phyloP scores from a whole-genome alignment of 2,888 invertebrate species.

The Chirona hameri region DNA sequence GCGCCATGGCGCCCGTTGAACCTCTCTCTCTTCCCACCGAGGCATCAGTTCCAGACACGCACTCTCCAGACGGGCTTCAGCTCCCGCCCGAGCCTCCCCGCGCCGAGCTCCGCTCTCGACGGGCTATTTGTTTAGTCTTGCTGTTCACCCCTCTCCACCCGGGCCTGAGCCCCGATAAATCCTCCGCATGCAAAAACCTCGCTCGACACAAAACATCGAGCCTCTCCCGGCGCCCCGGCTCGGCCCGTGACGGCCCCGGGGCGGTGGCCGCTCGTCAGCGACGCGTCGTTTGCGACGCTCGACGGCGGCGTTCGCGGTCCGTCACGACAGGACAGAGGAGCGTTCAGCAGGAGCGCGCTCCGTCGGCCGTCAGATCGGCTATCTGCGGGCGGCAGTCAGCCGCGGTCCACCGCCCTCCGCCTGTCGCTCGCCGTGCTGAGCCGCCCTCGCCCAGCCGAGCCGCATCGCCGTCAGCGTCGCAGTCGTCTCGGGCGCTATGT shows the following conservation, averaged over 20 bases:
- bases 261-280: background rate
- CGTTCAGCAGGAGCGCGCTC: background rate
- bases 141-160: background rate
- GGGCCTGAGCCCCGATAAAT: background rate
- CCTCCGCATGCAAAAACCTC: constrained; percentile 8
- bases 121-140: constrained; percentile 23
- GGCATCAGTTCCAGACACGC: no score
- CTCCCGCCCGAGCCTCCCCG: background rate
- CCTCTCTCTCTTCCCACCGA: background rate
- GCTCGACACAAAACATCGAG: background rate
- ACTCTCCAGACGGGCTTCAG: background rate
- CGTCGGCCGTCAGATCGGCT: background rate
- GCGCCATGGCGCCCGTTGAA: no score
- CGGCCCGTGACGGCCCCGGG: background rate
- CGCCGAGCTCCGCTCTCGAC: background rate
- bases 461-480: background rate
- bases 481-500: background rate
- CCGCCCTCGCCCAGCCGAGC: background rate
- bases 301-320: background rate
- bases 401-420: background rate
- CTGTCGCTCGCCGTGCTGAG: background rate
- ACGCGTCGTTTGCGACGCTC: background rate
- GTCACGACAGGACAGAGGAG: background rate
- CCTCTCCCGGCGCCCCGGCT: background rate
- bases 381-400: background rate